These are phyloP conservation scores for Dryoscopus gambensis DNA, from an alignment of 2,113 vertebrate species.

Conservation along the genomic window DNA sequence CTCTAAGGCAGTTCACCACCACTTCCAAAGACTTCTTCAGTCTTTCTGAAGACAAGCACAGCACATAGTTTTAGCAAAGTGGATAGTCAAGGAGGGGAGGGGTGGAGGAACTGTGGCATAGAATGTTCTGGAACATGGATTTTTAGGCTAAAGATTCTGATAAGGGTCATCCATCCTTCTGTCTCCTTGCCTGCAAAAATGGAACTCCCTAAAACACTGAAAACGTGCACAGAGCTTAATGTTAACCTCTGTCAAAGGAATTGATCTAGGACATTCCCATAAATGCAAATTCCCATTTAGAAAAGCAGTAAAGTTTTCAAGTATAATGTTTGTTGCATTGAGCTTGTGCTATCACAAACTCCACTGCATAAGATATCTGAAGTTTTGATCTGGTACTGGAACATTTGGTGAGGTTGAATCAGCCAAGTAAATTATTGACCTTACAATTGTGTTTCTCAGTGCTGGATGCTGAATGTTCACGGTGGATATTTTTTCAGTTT, in stretches of 20 bases:
- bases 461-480: not conserved
- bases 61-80: not conserved
- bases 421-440: not conserved
- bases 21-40: not conserved
- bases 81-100: not conserved
- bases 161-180: not conserved
- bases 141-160: not conserved
- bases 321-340: not conserved
- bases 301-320: not conserved
- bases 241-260: not conserved
- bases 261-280: not conserved
- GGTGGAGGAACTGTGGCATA: not conserved
- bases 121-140: not conserved
- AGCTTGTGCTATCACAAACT: not conserved
- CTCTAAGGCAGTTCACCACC: not conserved
- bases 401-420: not conserved
- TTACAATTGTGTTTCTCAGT: not conserved
- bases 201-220: not conserved
- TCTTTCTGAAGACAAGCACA: not conserved
- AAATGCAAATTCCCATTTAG: not conserved
- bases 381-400: not conserved
- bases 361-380: not conserved
- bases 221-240: not conserved
- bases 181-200: not conserved
- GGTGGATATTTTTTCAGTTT: not conserved